phyloP scores from a whole-genome alignment of 2,797 vertebrate genomes.

The Glyptemys insculpta region DNA sequence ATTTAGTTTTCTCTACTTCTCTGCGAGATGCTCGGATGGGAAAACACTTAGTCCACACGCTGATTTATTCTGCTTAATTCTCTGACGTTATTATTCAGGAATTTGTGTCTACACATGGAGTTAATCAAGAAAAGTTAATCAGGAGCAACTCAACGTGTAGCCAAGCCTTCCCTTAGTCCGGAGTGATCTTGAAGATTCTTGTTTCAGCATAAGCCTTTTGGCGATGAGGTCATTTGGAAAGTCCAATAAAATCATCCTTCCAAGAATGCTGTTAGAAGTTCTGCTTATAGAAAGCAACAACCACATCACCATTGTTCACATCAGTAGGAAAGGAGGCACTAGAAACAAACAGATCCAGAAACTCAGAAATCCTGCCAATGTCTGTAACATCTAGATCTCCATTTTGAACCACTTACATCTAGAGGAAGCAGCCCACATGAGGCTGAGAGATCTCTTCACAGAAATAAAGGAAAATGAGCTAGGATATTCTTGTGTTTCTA shows the following conservation, averaged over 20 bases:
- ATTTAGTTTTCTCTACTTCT: not conserved
- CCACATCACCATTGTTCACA: fast-evolving
- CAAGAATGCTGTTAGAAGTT: not conserved
- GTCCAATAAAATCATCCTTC: not conserved
- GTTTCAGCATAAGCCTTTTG: not conserved
- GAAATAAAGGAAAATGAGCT: not conserved
- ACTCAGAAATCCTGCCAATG: not conserved
- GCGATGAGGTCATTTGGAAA: not conserved
- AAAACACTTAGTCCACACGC: not conserved
- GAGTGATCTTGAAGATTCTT: conserved; percentile 4
- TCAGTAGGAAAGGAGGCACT: not conserved
- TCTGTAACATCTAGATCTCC: not conserved
- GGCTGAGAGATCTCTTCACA: not conserved
- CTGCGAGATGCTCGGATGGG: not conserved
- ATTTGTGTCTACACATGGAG: too few relatives aligned
- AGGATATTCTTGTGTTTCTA: not conserved
- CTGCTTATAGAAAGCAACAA: not conserved
- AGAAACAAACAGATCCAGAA: not conserved
- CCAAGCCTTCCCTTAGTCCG: too few relatives aligned
- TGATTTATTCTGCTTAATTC: too few relatives aligned
- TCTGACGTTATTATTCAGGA: too few relatives aligned
- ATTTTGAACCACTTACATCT: not conserved
- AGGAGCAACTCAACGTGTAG: too few relatives aligned
- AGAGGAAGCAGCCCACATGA: not conserved
- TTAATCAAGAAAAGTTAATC: too few relatives aligned